phyloP scores from a whole-genome alignment of 2,113 vertebrate genomes.

The Tinamus guttatus region DNA sequence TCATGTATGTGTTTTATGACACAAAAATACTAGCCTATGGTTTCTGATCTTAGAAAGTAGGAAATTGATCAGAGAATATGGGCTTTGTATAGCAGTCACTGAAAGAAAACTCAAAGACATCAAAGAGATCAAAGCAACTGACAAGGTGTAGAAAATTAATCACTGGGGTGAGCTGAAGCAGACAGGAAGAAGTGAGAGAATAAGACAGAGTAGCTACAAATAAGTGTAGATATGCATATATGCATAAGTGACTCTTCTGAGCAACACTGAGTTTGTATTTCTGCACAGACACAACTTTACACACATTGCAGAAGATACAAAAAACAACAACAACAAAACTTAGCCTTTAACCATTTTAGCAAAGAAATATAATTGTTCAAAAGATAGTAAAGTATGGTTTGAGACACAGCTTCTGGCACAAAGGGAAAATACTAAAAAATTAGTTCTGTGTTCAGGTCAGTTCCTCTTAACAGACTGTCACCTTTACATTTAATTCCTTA shows the following conservation, averaged over 20 bases:
- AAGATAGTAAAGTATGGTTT: background rate
- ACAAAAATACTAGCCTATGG: background rate
- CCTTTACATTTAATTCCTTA: background rate
- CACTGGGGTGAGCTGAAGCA: background rate
- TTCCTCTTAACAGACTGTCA: background rate
- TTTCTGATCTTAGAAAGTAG: constrained; percentile 4
- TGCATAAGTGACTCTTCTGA: background rate
- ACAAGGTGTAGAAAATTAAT: constrained; percentile 30
- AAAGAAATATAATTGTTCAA: background rate
- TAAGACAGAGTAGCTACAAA: background rate
- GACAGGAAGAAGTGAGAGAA: background rate
- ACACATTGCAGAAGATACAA: background rate
- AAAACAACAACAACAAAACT: background rate
- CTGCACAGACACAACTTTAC: background rate
- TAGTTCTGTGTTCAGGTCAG: background rate
- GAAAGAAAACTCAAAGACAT: constrained; percentile 32
- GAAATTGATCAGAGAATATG: background rate
- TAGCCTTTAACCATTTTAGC: background rate
- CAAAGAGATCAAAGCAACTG: constrained; percentile 29
- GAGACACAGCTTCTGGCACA: background rate
- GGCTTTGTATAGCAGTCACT: background rate
- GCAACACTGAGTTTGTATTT: background rate
- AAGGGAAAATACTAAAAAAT: background rate
- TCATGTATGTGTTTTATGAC: background rate
- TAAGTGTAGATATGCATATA: background rate